These are phyloP conservation scores for Dipodomys stephensi DNA, from an alignment of 2,113 vertebrate genomes.

Conservation along the genomic window DNA sequence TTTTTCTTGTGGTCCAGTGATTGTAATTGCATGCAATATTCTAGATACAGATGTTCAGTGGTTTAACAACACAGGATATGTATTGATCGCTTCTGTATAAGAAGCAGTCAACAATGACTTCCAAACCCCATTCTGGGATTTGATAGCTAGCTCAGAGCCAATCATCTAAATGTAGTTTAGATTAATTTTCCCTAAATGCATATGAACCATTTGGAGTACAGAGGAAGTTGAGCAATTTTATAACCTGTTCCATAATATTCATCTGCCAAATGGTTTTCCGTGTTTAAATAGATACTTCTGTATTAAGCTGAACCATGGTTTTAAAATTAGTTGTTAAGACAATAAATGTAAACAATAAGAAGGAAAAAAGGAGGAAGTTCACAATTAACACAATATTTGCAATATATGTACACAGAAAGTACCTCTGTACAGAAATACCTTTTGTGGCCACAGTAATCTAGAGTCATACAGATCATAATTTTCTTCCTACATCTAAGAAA, in stretches of 20 bases:
- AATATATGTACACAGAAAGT: neutral
- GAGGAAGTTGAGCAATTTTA: conserved; percentile 59
- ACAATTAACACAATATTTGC: neutral
- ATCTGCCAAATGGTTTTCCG: conserved; percentile 45
- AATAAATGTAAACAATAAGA: conserved; percentile 6
- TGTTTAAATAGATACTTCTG: conserved; percentile 43
- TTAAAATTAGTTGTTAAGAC: conserved; percentile 41
- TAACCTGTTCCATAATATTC: neutral
- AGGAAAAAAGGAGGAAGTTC: neutral
- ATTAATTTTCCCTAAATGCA: conserved; percentile 57
- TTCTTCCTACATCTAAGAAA: neutral
- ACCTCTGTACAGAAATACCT: conserved; percentile 22
- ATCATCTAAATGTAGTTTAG: conserved; percentile 56
- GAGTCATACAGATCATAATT: neutral
- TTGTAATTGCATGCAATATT: neutral
- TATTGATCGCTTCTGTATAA: conserved; percentile 11
- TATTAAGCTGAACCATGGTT: neutral
- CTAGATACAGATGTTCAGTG: conserved; percentile 42
- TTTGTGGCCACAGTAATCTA: neutral
- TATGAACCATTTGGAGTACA: conserved; percentile 51
- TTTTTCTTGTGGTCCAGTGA: conserved; percentile 20
- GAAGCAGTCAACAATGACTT: conserved; percentile 25
- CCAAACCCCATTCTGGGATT: conserved; percentile 25
- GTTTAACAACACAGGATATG: conserved; percentile 19
- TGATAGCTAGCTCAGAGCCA: conserved; percentile 43